Evolutionary conservation across 2,797 vertebrate species (phyloP).

Genomic region (Gallirallus australis): DNA sequence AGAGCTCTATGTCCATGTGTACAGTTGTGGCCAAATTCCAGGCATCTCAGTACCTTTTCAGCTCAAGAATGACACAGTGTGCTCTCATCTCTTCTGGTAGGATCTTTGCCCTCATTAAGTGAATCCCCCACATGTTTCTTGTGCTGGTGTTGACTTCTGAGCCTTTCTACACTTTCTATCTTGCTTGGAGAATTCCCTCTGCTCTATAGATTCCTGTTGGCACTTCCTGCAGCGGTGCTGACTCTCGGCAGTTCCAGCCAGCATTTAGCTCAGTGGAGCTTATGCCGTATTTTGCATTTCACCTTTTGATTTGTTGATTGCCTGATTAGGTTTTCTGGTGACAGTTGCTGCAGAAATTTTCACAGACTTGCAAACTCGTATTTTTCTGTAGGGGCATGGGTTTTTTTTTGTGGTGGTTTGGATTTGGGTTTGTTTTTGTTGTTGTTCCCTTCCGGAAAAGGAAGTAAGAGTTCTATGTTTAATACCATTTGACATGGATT

Average conservation of each 20-base stretch:
- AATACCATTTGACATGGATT: neutral
- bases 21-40: neutral
- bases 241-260: neutral
- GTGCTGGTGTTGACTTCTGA: neutral
- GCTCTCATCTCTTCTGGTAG: neutral
- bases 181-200: neutral
- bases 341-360: neutral
- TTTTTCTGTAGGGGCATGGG: neutral
- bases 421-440: neutral
- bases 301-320: neutral
- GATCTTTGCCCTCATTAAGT: neutral
- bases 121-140: neutral
- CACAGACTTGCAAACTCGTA: neutral
- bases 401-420: too few relatives aligned
- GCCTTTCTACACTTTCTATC: neutral
- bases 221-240: neutral
- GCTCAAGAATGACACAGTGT: accelerated
- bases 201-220: neutral
- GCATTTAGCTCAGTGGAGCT: neutral
- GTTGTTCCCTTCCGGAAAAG: neutral
- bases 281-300: slow-evolving; percentile 9
- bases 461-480: neutral
- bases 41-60: neutral
- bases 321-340: neutral
- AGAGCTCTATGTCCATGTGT: neutral